Base-by-base conservation (phyloP, 1,140 invertebrate genomes). In the Amyelois transitella region DNA sequence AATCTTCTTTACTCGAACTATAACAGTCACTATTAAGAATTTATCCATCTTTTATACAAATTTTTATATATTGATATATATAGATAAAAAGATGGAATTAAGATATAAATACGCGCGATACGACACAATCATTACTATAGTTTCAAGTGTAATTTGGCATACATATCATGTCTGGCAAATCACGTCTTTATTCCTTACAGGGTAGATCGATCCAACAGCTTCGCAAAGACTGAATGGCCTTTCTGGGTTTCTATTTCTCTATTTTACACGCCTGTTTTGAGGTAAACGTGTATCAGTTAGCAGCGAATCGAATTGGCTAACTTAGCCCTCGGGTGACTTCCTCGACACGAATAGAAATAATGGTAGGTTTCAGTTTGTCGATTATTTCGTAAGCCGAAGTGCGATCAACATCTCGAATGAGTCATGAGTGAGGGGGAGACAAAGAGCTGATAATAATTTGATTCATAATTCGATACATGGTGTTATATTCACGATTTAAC, bases 321-420 rank as follows among this genome's bases (percentile, higher is more conserved):
- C 19, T 38, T 38, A 48, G 45, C 45, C 45, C 45, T 12, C 18
- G 20, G 58, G 58, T 58, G 56, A 64, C 62, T 67, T 67, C 68
- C 62, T 60, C 45, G 47, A 58, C 56, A 56, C 45, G 45, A 48
- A 21, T 57, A 49, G 58, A 64, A 25, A 64, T 60, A 52, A 71
- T 75, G 32, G 32, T 65, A 75, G n/a, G n/a, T 66, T 19, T 66
- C 51, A 64, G 55, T 47, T 74, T 69, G 71, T 60, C 66, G 55
- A 50, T 62, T 59, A 71, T 81, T 77, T 80, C 75, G 76, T 62
- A 78, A 78, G 65, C n/a, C n/a, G n/a, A n/a, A n/a, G n/a, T n/a
- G n/a, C 19, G 19, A 20, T n/a, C 45, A 21, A 12, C 10, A 21
- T 19, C 19, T 12, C 21, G 19, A n/a, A 19, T 48, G 18, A 48